Conservation (phyloP, 1,140 invertebrate genomes). For the Charaxes varanes region DNA sequence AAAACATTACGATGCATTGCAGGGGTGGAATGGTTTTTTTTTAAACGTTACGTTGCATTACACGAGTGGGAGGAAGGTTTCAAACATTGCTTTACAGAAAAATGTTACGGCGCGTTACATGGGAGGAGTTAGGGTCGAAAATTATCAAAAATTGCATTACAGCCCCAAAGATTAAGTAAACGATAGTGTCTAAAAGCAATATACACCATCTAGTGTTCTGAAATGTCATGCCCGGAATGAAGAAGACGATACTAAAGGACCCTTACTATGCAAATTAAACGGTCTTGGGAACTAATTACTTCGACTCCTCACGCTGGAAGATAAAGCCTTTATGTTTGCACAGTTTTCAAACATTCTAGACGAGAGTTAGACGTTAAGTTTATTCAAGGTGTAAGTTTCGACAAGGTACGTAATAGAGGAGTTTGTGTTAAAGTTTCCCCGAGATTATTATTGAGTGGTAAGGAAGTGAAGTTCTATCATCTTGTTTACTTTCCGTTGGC, state of each 20-base stretch:
- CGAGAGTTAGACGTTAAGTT: constrained; percentile 39
- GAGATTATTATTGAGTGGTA: constrained; percentile 40
- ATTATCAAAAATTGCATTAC: too few species aligned
- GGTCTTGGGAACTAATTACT: constrained; percentile 14
- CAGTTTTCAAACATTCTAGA: constrained; percentile 48
- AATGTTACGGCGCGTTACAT: too few species aligned
- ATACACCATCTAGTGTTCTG: too few species aligned
- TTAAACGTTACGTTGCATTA: too few species aligned
- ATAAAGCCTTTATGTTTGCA: constrained; percentile 44
- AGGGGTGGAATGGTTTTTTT: too few species aligned
- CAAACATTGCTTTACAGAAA: too few species aligned
- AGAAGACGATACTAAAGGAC: neutral
- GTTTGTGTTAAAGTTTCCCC: constrained; percentile 38
- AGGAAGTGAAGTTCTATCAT: constrained; percentile 18
- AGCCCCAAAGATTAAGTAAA: too few species aligned
- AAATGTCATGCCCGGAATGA: too few species aligned
- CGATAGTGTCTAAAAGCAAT: neutral
- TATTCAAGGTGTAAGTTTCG: constrained; percentile 50
- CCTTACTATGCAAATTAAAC: neutral
- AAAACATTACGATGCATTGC: too few species aligned
- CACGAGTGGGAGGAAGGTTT: too few species aligned
- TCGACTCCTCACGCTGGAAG: constrained; percentile 12
- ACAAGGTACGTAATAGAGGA: constrained; percentile 40
- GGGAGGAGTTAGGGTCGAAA: too few species aligned
- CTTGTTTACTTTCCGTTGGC: constrained; percentile 1